These are phyloP conservation scores for Burhinus bistriatus DNA, from an alignment of 2,113 vertebrate genomes.

Conservation along the genomic window DNA sequence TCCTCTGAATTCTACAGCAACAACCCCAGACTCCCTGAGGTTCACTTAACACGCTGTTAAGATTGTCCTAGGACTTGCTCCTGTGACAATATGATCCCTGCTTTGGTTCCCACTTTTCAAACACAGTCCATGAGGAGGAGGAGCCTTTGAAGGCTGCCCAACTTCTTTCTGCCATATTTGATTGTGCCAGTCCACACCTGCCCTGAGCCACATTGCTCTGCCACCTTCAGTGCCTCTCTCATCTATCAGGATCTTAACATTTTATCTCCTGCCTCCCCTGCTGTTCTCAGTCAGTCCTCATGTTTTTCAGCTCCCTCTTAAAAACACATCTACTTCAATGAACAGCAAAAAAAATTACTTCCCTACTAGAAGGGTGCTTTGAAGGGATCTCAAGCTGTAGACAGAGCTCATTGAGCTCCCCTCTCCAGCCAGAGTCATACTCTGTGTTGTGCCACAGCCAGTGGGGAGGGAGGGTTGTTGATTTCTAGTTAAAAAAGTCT, in stretches of 20 bases:
- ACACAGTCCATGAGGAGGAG: background rate
- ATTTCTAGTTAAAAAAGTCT: background rate
- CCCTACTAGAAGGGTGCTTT: background rate
- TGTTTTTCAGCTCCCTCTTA: background rate
- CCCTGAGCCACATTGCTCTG: background rate
- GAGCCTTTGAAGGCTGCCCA: background rate
- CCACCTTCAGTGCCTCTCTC: background rate
- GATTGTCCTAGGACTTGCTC: background rate
- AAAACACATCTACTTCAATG: background rate
- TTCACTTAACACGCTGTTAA: background rate
- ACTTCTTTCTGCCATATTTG: background rate
- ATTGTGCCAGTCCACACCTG: background rate
- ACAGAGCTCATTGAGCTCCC: background rate
- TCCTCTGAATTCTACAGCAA: background rate
- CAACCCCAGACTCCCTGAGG: background rate
- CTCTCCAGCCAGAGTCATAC: background rate
- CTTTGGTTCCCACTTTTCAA: background rate
- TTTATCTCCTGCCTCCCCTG: background rate
- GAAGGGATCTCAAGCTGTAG: background rate
- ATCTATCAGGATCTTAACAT: rapidly evolving
- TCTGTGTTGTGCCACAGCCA: background rate
- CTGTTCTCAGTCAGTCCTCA: background rate
- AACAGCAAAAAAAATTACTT: background rate
- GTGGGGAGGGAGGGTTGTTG: background rate
- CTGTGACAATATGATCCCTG: background rate